Conservation (phyloP, 2,888 invertebrate genomes). For the Escarpia spicata region DNA sequence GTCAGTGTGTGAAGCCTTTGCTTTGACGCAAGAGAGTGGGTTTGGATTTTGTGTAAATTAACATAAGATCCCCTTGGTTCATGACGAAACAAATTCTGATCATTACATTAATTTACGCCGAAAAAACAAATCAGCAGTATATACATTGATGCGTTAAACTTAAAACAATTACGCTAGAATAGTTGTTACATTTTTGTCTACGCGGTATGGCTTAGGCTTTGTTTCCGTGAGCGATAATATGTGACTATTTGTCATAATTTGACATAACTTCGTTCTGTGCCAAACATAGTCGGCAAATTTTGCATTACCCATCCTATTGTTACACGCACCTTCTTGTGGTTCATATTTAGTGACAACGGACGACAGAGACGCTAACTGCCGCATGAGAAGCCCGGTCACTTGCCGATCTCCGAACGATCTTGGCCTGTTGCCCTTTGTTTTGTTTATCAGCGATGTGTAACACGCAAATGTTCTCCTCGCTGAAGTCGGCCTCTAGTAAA, state of each 20-base stretch:
- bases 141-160: no score
- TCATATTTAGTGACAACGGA: background rate
- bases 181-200: no score
- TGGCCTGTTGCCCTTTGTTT: background rate
- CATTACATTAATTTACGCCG: no score
- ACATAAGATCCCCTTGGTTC: no score
- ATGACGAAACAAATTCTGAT: no score
- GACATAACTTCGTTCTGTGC: background rate
- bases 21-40: no score
- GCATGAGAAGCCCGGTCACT: background rate
- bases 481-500: background rate
- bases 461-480: background rate
- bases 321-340: background rate
- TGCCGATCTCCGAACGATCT: background rate
- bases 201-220: background rate
- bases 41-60: no score
- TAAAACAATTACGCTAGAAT: no score
- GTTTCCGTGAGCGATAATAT: background rate
- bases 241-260: background rate
- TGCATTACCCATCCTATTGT: background rate
- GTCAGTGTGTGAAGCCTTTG: no score
- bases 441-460: slow-evolving; percentile 16
- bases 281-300: background rate
- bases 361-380: background rate
- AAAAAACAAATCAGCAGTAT: no score